Evolutionary conservation across 2,888 invertebrate species (phyloP), one percentile per base, ranked within the genome.

Genomic region (Cantharis flavilabris): DNA sequence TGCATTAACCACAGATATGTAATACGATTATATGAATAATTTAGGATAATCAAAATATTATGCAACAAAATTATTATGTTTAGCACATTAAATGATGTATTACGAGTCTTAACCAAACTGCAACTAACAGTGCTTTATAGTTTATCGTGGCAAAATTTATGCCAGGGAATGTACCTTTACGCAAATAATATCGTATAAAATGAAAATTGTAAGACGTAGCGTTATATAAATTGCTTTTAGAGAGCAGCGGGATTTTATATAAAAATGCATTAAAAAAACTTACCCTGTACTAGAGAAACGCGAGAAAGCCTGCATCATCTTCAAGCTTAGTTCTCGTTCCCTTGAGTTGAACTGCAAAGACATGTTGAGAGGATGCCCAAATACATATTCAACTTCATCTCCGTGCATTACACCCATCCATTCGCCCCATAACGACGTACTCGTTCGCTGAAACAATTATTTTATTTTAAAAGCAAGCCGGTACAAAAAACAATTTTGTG

Each of bases 391-490:
- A 86, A 99, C 97, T 89, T 99, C 99, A 86, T 99, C 98, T 0
- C 97, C 99, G 82, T 99, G 99, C 93, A 99, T 94, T 79, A 98
- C 98, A 0, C 99, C 99, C 98, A 98, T 98, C 98, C 99, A 99
- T 86, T 96, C 94, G 26, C 98, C 98, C 99, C 99, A 99, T 63
- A 97, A 92, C 85, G 97, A 97, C 71, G 95, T 95, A 88, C 96
- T 96, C 71, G 96, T 96, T 83, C 96, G 93, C 96, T 97, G 92
- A 69, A 93, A 93, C 78, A 83, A 64, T 67, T 67, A 23, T 23
- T 23, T 26, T 23, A 23, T n/a, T 67, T 67, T 23, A 67, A 67
- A 67, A 26, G 33, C 28, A 69, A 28, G 28, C 11, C 14, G 20
- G 16, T 16, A 14, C 13, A 18, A 26, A 18, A 69, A 28, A 28